Base-by-base conservation (phyloP, 2,113 vertebrate genomes). In the Argyrosomus japonicus region DNA sequence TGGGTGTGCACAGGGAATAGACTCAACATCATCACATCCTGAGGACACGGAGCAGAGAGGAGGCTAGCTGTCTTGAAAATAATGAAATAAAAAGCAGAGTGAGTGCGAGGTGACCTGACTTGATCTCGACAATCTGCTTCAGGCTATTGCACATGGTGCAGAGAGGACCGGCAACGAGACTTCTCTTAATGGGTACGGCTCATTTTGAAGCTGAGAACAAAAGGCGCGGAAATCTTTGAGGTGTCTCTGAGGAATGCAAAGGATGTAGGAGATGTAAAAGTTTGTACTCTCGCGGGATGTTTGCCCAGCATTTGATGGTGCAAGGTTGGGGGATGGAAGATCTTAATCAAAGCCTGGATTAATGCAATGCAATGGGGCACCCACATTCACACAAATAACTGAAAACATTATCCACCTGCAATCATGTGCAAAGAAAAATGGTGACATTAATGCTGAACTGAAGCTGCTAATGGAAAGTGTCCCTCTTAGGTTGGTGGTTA, bases 171-270 rank as follows among this genome's bases (percentile, higher is more conserved):
- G 63, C 13, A 53, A 71, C 6, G 3, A 67, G 79, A 50, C 82
- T 67, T 56, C 62, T 57, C 58, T 83, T 89, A 88, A 88, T 91
- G 84, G 63, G 67, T 72, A 25, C 6, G 13, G 70, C 72, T 88
- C 53, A 89, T 92, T 91, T 88, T 61, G 81, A 93, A 86, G 84
- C 79, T 79, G 50, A 68, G 72, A 88, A 79, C 50, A 82, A 81
- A 85, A 81, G 45, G 50, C 64, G 11, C 5, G 2, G 62, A 87
- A 87, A 87, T 64, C 60, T 81, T 78, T 82, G 79, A 81, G 50
- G 32, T 80, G 75, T 81, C 64, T 65, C 61, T 77, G 48, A 77
- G 73, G 63, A 73, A 45, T 76, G 32, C 76, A 61, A 69, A 77
- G 43, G 15, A 58, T 84, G 50, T 47, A 58, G 25, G 4, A 61